Evolutionary conservation across 2,113 vertebrate genomes (phyloP).

Genomic region (Nematolebias whitei): DNA sequence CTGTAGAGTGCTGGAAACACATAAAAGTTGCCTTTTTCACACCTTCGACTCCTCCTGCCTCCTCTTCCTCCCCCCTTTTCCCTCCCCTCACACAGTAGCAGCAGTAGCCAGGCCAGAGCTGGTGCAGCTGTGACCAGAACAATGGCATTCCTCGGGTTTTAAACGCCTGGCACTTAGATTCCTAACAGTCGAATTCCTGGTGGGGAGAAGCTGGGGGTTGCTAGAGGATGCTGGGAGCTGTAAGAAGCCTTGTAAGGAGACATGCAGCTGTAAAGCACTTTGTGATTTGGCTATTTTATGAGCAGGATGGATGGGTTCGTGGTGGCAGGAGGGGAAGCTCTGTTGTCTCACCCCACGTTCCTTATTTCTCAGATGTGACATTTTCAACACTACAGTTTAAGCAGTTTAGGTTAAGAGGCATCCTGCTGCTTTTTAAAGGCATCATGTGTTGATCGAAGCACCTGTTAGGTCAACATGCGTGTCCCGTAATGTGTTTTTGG

Average conservation of each 20-base stretch:
- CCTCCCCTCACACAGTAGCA: slow-evolving; percentile 40
- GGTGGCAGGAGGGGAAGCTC: slow-evolving; percentile 7
- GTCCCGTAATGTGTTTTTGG: slow-evolving; percentile 26
- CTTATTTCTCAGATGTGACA: slow-evolving; percentile 36
- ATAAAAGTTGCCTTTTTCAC: slow-evolving; percentile 70
- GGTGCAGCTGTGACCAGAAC: slow-evolving; percentile 77
- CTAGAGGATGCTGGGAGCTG: slow-evolving; percentile 52
- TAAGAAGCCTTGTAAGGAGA: slow-evolving; percentile 58
- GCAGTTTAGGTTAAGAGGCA: slow-evolving; percentile 39
- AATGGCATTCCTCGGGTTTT: slow-evolving; percentile 76
- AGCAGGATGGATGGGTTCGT: slow-evolving; percentile 39
- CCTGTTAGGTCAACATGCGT: slow-evolving; percentile 65
- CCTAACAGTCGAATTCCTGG: slow-evolving; percentile 74
- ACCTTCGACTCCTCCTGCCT: slow-evolving; percentile 63
- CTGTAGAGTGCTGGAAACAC: slow-evolving; percentile 55
- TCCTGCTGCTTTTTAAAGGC: slow-evolving; percentile 46
- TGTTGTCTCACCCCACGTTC: slow-evolving; percentile 32
- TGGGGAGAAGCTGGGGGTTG: slow-evolving; percentile 67
- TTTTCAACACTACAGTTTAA: slow-evolving; percentile 44
- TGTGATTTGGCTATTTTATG: slow-evolving; percentile 62
- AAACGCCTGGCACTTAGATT: slow-evolving; percentile 78
- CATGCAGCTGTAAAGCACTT: slow-evolving; percentile 62
- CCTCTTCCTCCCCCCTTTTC: neutral
- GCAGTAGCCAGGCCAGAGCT: slow-evolving; percentile 57
- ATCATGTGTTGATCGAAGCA: slow-evolving; percentile 51